Evolutionary conservation across 1,140 invertebrate genomes (phyloP).

Genomic region (Cydia splendana): DNA sequence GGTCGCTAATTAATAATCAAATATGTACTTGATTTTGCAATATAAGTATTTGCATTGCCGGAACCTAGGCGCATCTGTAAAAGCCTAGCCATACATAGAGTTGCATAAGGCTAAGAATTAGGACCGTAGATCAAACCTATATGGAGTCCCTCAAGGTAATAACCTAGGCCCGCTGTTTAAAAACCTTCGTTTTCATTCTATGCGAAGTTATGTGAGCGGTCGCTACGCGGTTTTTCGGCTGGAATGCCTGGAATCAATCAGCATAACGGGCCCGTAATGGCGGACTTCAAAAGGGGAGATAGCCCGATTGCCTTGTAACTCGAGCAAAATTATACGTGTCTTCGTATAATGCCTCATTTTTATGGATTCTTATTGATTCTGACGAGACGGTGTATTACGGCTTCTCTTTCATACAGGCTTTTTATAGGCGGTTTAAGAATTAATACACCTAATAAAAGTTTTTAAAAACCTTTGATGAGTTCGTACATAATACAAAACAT

Average conservation of each 20-base stretch:
- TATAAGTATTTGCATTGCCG: too few species aligned
- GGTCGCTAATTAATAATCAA: too few species aligned
- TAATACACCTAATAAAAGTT: background rate
- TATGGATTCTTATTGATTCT: conserved; percentile 19
- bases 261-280: conserved; percentile 1
- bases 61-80: too few species aligned
- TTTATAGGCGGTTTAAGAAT: background rate
- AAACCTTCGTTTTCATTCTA: background rate
- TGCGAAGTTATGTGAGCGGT: background rate
- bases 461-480: background rate
- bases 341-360: conserved; percentile 12
- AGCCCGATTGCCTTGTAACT: background rate
- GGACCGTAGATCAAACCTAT: too few species aligned
- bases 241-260: background rate
- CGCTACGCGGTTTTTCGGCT: background rate
- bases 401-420: conserved; percentile 19
- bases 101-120: too few species aligned
- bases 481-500: background rate
- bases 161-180: background rate
- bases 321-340: conserved; percentile 16
- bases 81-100: too few species aligned
- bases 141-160: too few species aligned
- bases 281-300: conserved; percentile 6
- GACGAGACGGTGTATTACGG: background rate
- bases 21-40: too few species aligned